Conservation (phyloP, 2,888 invertebrate species). For the Buathra laborator region DNA sequence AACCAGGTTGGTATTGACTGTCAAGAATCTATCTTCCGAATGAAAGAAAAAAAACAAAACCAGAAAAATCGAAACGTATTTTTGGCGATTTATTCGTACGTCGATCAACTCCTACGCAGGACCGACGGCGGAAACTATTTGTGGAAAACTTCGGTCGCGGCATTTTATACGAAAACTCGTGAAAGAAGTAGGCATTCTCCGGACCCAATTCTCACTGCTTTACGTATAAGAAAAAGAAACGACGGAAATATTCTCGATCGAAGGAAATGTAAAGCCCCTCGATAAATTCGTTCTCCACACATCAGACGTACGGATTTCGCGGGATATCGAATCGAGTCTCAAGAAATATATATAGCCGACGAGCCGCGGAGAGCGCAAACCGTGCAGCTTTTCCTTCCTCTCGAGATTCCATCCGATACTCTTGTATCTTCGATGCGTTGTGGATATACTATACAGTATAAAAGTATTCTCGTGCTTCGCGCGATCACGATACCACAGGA, state of each 20-base stretch:
- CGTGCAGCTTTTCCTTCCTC: constrained; percentile 18
- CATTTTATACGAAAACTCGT: no score
- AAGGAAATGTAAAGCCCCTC: constrained; percentile 45
- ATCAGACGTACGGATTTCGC: neutral
- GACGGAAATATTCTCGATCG: constrained; percentile 11
- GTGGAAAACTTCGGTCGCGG: no score
- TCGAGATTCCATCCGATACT: constrained; percentile 6
- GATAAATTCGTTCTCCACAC: constrained; percentile 42
- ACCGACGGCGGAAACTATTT: no score
- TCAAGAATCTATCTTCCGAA: no score
- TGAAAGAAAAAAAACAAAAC: no score
- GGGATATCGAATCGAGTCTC: constrained; percentile 45
- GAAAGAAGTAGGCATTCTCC: neutral
- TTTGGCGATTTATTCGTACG: no score
- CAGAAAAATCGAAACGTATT: no score
- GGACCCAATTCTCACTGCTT: constrained; percentile 6
- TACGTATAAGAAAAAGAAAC: neutral
- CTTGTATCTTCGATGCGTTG: constrained; percentile 5
- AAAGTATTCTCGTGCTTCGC: neutral
- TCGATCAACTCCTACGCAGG: no score
- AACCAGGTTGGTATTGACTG: no score
- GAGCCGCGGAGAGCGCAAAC: constrained; percentile 8
- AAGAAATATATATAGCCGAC: neutral
- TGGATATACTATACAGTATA: neutral
- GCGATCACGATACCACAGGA: neutral